Percentiles rank a stretch among this genome's conserved stretches.
phyloP scores from a whole-genome alignment of 2,797 vertebrate genomes.

The Halcyon chelicuti region DNA sequence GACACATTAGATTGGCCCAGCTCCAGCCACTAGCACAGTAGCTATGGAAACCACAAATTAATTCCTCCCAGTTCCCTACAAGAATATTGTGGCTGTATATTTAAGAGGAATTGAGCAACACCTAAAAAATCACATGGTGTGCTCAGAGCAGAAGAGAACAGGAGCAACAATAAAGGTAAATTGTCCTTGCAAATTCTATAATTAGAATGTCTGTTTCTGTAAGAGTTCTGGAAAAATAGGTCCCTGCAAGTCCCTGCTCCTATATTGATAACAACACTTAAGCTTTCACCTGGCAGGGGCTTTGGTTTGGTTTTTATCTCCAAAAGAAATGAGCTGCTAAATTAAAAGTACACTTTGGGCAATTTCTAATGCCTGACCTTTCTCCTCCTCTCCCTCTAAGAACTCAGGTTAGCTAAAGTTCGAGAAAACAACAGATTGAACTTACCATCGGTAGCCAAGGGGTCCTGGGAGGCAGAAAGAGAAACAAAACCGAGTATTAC shows the following conservation, averaged over 20 bases:
- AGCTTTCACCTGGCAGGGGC: neutral
- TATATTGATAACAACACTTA: neutral
- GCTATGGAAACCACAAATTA: conserved; percentile 44
- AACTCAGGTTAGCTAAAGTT: neutral
- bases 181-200: neutral
- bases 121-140: neutral
- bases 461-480: conserved; percentile 29
- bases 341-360: neutral
- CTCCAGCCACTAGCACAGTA: neutral
- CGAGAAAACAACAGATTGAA: neutral
- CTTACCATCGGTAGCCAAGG: conserved; percentile 39
- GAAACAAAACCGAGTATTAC: neutral
- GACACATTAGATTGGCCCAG: conserved; percentile 11
- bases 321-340: neutral
- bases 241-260: neutral
- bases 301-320: neutral
- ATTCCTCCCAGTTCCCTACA: conserved; percentile 22
- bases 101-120: neutral
- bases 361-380: neutral
- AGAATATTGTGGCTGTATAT: neutral
- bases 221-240: neutral
- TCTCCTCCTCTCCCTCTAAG: neutral
- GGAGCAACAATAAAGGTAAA: neutral
- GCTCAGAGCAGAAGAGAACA: neutral
- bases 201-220: neutral